Conservation (phyloP, 1,140 invertebrate species). For the Condylostylus longicornis region DNA sequence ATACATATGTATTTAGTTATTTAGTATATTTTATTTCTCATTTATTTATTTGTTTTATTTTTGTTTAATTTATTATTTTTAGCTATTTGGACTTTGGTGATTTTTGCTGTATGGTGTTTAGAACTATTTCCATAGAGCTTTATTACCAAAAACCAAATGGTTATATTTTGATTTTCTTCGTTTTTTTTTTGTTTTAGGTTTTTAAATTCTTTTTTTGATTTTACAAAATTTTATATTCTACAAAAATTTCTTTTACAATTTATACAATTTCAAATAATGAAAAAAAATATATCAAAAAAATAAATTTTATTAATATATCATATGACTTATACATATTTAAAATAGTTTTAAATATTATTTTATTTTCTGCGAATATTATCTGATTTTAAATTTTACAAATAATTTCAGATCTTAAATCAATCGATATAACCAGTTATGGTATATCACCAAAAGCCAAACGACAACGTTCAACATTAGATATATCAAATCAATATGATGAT, state of each 20-base stretch:
- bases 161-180: slow-evolving; percentile 21
- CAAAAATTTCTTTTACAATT: no score
- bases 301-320: no score
- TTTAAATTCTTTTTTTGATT: slow-evolving; percentile 2
- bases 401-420: slow-evolving; percentile 18
- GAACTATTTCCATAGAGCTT: slow-evolving; percentile 29
- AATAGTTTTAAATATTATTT: background rate
- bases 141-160: slow-evolving; percentile 34
- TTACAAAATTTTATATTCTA: background rate
- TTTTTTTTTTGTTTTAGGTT: slow-evolving; percentile 6
- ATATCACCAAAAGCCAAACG: slow-evolving; percentile 27
- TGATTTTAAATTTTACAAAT: background rate
- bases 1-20: no score
- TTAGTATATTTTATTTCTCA: no score
- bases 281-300: no score
- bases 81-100: slow-evolving; percentile 33
- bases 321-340: background rate
- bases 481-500: slow-evolving; percentile 22
- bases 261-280: no score
- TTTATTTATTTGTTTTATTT: slow-evolving; percentile 9
- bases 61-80: slow-evolving; percentile 16
- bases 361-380: background rate
- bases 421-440: slow-evolving; percentile 25
- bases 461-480: slow-evolving; percentile 22
- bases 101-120: slow-evolving; percentile 32